Evolutionary conservation across 1,140 invertebrate genomes (phyloP), one percentile per base, ranked within the genome.

Genomic region (Calycopis cecrops): DNA sequence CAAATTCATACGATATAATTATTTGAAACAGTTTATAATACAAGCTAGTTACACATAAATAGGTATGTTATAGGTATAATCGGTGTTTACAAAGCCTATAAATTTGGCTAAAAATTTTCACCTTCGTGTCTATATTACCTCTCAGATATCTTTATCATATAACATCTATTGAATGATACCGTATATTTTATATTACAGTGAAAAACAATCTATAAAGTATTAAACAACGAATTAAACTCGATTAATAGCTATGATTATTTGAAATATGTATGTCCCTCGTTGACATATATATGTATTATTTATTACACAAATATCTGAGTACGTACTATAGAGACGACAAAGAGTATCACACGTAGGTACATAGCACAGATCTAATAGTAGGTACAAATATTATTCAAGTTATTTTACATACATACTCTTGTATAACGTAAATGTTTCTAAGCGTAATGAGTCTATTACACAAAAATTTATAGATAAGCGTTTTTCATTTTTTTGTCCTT

Each of bases 361-460:
- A 57, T 63, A 57, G 58, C 67, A 69, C 67, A 66, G 60, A 63
- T 68, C 67, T 66, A 66, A 63, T 49, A 64, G 59, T 60, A 55
- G 58, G 58, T 68, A 68, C 66, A 68, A 69, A 69, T 55, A 65
- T 68, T 65, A 68, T 59, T 67, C 52, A 65, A 62, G 59, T 52
- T 56, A 63, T 51, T 66, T 69, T 66, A 69, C 63, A 59, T 64
- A 64, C 58, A 63, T 60, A 65, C 62, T 72, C n/a, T 70, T 71
- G 67, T 69, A 63, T 68, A 71, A 84, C 80, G 73, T 65, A 76
- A 76, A 75, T 66, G 63, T 76, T 72, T 77, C 77, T 85, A 85
- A 87, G 79, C 79, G 77, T 85, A 83, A 78, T 77, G 66, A 75
- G 70, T 75, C 73, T 81, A 80, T 79, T 71, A 81, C 80, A 84